These are phyloP conservation scores for Nyctalus aviator DNA, from an alignment of 2,797 vertebrate species.

Conservation along the genomic window DNA sequence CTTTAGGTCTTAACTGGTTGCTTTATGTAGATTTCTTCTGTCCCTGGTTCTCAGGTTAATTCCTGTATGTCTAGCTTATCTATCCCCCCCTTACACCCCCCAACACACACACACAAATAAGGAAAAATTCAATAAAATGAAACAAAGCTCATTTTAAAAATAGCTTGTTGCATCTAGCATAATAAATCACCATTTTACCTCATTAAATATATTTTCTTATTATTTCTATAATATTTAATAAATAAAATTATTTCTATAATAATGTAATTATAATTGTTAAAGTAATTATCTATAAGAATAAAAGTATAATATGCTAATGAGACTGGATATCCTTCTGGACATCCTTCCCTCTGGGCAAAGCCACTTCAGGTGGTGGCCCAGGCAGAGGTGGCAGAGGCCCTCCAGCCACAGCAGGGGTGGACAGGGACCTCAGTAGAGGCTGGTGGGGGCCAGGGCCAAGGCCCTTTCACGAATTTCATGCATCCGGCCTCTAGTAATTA, in stretches of 20 bases:
- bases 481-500: background rate
- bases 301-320: too few species aligned
- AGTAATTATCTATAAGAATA: background rate
- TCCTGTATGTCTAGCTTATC: background rate
- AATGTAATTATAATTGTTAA: background rate
- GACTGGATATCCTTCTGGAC: too few species aligned
- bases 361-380: too few species aligned
- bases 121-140: background rate
- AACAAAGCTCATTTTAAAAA: conserved; percentile 39
- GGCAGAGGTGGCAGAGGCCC: too few species aligned
- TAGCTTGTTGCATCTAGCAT: background rate
- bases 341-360: too few species aligned
- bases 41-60: background rate
- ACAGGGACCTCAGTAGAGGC: too few species aligned
- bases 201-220: background rate
- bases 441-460: too few species aligned
- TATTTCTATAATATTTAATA: background rate
- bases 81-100: background rate
- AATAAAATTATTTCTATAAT: too few species aligned
- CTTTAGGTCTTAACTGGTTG: background rate
- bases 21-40: background rate
- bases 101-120: background rate
- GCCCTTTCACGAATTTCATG: too few species aligned
- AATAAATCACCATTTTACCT: background rate
- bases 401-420: too few species aligned